Evolutionary conservation across 2,888 invertebrate species (phyloP), one percentile per base, ranked within the genome.

Genomic region (Lasiommata megera): DNA sequence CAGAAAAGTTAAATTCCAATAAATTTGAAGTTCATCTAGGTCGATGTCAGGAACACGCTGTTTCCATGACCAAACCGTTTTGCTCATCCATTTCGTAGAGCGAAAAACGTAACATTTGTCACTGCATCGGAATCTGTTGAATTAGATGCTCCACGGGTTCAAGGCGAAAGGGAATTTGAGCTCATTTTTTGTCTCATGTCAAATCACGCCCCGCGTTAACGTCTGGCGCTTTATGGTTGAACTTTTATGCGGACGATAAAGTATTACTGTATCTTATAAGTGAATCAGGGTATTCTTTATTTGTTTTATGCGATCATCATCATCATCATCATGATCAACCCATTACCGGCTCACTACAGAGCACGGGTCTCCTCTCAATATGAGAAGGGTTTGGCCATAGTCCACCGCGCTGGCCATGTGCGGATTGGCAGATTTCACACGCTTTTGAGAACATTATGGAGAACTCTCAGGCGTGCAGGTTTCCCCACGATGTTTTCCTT

Each of bases 41-140:
- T 46, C 6, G 9, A 16, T 14, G 8, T 16, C 17, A 14, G 9
- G 7, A 46, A 50, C 53, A 18, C 62, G 48, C 63, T 12, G 1
- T 31, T 41, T 52, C 58, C 52, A 16, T 57, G 55, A 74, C 74
- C 70, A 70, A 59, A 61, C 64, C 58, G 44, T 50, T 58, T 44
- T 31, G 56, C 58, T 64, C 64, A 57, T 54, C 73, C 67, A 69
- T 73, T 71, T 70, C 70, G 64, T 70, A 67, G 74, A 70, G 69
- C 70, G 75, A 84, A 85, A 83, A 84, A 83, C 82, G 81, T 81
- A 80, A 86, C 88, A 88, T 88, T 87, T 88, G 86, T 88, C 88
- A 88, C 88, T 86, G 85, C 87, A 87, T 87, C 69, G 86, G 85
- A 87, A 88, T 88, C 85, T 84, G 83, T 81, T 80, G 81, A 85